A percentile compares a stretch with the other conserved stretches of the same genome.
phyloP scores from a whole-genome alignment of 2,888 invertebrate genomes.

The Ennomos quercinarius region DNA sequence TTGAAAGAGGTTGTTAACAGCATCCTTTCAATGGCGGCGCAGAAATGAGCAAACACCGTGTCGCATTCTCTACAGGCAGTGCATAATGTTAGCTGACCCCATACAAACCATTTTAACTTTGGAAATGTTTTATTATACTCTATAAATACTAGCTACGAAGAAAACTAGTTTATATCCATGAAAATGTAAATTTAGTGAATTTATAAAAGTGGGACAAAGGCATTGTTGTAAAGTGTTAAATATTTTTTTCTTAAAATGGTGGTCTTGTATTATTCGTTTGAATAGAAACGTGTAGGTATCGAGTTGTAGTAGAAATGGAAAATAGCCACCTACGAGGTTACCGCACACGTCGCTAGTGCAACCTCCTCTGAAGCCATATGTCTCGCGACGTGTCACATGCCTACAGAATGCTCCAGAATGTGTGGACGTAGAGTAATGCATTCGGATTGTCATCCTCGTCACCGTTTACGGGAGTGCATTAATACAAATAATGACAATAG shows the following conservation, averaged over 20 bases:
- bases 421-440: slow-evolving; percentile 32
- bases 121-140: slow-evolving; percentile 69
- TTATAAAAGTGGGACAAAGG: slow-evolving; percentile 38
- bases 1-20: slow-evolving; percentile 84
- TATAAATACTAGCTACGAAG: slow-evolving; percentile 65
- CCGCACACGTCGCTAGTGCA: slow-evolving; percentile 61
- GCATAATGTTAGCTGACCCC: slow-evolving; percentile 80
- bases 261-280: slow-evolving; percentile 33
- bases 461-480: slow-evolving; percentile 77
- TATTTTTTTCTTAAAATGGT: slow-evolving; percentile 33
- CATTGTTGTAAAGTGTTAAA: slow-evolving; percentile 46
- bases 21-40: slow-evolving; percentile 79
- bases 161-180: slow-evolving; percentile 65
- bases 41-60: slow-evolving; percentile 82
- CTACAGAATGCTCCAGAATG: slow-evolving; percentile 46
- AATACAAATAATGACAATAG: slow-evolving; percentile 83
- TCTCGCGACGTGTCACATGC: slow-evolving; percentile 31
- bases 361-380: slow-evolving; percentile 24
- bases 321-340: slow-evolving; percentile 62
- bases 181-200: slow-evolving; percentile 61
- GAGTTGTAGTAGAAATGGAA: slow-evolving; percentile 45
- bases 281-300: slow-evolving; percentile 37
- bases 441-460: slow-evolving; percentile 67
- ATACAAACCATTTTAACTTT: slow-evolving; percentile 73
- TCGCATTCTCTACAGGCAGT: slow-evolving; percentile 73